Conservation (phyloP, 2,113 vertebrate genomes). For the Pluvialis apricaria region DNA sequence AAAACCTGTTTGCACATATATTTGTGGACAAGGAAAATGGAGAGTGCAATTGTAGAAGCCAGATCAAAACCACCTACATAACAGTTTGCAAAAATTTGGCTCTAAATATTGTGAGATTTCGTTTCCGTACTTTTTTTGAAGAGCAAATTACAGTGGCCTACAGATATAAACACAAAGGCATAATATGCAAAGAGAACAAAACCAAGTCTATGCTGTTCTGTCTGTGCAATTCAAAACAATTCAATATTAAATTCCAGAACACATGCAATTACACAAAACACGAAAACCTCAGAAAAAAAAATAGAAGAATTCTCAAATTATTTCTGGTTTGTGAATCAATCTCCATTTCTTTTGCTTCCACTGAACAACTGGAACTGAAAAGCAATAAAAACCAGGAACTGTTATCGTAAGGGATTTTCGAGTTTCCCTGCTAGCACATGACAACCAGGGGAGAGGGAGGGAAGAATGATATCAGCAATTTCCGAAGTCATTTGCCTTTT, state of each 20-base stretch:
- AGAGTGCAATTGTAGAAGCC: background rate
- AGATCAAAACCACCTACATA: background rate
- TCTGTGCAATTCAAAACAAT: background rate
- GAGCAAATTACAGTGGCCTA: background rate
- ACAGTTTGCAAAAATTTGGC: background rate
- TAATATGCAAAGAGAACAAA: background rate
- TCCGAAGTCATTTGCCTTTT: background rate
- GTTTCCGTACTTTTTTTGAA: background rate
- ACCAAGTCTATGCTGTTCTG: background rate
- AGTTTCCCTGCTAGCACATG: background rate
- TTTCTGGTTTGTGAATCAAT: conserved; percentile 36
- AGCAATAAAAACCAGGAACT: background rate
- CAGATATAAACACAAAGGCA: background rate
- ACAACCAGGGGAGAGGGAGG: background rate
- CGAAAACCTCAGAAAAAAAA: background rate
- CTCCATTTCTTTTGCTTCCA: conserved; percentile 17
- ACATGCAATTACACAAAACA: background rate
- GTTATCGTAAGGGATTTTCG: background rate
- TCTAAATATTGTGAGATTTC: background rate
- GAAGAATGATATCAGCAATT: background rate
- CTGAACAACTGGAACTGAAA: conserved; percentile 14
- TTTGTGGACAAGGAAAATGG: background rate
- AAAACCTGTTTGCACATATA: background rate
- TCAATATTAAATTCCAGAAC: conserved; percentile 4
- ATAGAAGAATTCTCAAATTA: conserved; percentile 7